phyloP scores from a whole-genome alignment of 2,797 vertebrate species.

The Mormyrops attenuatus region DNA sequence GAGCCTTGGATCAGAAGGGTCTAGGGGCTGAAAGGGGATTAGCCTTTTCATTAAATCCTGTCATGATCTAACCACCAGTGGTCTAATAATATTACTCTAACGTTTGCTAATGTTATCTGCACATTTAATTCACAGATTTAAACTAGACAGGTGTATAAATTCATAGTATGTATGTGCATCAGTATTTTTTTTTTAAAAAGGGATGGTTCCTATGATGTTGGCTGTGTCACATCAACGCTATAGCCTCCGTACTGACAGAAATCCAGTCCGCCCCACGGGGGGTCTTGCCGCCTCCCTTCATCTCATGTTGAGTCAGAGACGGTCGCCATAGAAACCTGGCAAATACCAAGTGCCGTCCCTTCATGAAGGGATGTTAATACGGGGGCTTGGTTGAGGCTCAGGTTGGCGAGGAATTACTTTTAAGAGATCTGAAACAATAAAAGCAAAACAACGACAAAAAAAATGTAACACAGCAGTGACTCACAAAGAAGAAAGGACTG shows the following conservation, averaged over 20 bases:
- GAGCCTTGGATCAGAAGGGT: conserved; percentile 5
- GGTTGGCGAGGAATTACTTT: conserved; percentile 22
- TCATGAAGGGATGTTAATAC: conserved; percentile 30
- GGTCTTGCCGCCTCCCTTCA: conserved; percentile 35
- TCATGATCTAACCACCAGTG: background rate
- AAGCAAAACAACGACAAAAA: conserved; percentile 20
- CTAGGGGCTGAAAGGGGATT: conserved; percentile 2
- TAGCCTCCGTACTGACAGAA: conserved; percentile 48
- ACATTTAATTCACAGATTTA: background rate
- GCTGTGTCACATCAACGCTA: background rate
- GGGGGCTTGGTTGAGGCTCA: conserved; percentile 3
- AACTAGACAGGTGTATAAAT: background rate
- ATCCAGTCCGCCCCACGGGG: conserved; percentile 64
- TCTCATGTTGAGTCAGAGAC: conserved; percentile 55
- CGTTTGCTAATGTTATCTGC: background rate
- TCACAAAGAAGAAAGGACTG: background rate
- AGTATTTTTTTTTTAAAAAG: background rate
- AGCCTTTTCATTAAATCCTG: conserved; percentile 6
- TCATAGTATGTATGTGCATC: background rate
- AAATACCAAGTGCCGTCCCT: conserved; percentile 51
- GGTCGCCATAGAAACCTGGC: conserved; percentile 66
- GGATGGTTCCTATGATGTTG: background rate
- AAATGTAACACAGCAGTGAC: background rate
- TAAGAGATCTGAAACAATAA: conserved; percentile 53
- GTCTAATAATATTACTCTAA: background rate